Conservation (phyloP, 2,113 vertebrate genomes). For the Nanger granti region DNA sequence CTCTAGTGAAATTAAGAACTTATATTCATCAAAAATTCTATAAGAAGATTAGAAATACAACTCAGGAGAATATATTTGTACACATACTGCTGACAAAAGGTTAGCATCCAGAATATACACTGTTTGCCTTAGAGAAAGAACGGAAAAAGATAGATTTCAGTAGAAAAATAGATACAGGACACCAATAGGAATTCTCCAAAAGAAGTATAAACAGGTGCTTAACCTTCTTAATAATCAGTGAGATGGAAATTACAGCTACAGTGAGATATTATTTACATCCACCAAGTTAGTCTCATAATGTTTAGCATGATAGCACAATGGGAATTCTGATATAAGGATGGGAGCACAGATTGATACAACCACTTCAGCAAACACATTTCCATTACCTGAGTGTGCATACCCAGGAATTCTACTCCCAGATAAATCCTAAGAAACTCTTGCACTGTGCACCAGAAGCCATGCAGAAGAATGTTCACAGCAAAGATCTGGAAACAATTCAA, state of each 20-base stretch:
- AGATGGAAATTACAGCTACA: not conserved
- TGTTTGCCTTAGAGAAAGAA: not conserved
- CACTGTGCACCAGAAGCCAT: not conserved
- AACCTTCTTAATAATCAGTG: not conserved
- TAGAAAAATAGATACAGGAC: not conserved
- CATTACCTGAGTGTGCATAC: not conserved
- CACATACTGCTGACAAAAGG: not conserved
- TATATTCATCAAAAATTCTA: not conserved
- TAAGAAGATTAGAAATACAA: not conserved
- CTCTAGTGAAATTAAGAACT: not conserved
- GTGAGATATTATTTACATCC: not conserved
- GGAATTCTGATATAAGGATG: not conserved
- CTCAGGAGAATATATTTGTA: not conserved
- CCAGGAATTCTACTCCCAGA: not conserved
- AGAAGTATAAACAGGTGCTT: not conserved
- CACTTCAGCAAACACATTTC: not conserved
- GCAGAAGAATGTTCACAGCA: not conserved
- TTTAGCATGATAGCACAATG: not conserved
- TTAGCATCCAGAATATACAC: not conserved
- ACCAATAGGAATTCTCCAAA: not conserved
- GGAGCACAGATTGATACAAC: not conserved
- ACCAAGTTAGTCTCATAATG: not conserved
- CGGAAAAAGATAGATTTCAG: not conserved
- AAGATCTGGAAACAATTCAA: not conserved
- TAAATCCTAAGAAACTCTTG: not conserved